Conservation (phyloP, 1,140 invertebrate species). For the Drosophila sproati region DNA sequence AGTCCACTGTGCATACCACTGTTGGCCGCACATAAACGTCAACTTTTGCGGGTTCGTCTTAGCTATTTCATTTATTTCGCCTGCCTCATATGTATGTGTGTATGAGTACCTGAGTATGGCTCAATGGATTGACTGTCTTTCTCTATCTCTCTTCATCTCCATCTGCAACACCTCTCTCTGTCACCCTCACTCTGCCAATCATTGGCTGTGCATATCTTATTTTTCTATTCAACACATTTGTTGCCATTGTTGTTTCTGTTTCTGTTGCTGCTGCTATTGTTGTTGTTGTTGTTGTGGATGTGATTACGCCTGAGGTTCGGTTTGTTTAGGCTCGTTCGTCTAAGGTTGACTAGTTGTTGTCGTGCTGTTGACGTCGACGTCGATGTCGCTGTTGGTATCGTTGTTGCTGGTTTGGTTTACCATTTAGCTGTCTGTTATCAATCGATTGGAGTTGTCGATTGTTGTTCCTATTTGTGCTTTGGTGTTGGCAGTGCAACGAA, state of each 20-base stretch:
- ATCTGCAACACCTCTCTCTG: neutral
- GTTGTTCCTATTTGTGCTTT: neutral
- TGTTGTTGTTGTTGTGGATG: slow-evolving; percentile 1
- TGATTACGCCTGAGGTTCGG: slow-evolving; percentile 21
- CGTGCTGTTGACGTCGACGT: neutral
- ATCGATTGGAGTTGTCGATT: slow-evolving; percentile 40
- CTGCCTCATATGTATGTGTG: slow-evolving; percentile 45
- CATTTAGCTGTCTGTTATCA: slow-evolving; percentile 58
- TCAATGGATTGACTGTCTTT: slow-evolving; percentile 35
- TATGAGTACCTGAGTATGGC: slow-evolving; percentile 34
- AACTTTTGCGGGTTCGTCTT: slow-evolving; percentile 57
- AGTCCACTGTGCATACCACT: slow-evolving; percentile 66
- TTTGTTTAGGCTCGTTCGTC: slow-evolving; percentile 28
- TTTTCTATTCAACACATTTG: slow-evolving; percentile 29
- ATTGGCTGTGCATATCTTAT: slow-evolving; percentile 4
- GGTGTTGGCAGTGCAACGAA: slow-evolving; percentile 26
- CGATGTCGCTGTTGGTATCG: slow-evolving; percentile 5
- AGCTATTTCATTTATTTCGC: slow-evolving; percentile 71
- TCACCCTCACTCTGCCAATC: neutral
- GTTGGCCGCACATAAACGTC: slow-evolving; percentile 61
- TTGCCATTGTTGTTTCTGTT: slow-evolving; percentile 18
- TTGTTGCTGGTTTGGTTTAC: slow-evolving; percentile 18
- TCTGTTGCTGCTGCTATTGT: slow-evolving; percentile 6
- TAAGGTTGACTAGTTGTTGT: slow-evolving; percentile 55
- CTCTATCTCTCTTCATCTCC: slow-evolving; percentile 20